Evolutionary conservation across 92 coral and sea anemone genomes (phyloP), one percentile per base, ranked within the genome.

Genomic region (Muricea muricata): DNA sequence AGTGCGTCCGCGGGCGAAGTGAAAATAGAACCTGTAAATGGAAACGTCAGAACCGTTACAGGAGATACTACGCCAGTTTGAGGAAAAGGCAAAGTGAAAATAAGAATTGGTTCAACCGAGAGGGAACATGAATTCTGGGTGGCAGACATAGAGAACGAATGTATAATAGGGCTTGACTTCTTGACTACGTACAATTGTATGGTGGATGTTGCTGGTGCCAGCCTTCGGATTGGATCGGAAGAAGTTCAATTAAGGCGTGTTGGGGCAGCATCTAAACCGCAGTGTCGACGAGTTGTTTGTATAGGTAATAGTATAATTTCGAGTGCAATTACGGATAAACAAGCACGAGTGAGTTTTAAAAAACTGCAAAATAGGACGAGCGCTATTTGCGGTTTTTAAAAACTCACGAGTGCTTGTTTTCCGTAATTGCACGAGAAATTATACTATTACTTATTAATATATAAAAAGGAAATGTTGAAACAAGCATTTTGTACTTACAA

Each of bases 91-190:
- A 68, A 68, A 34, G 56, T 85, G 30, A 42, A 31, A 65, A 48
- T 86, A 9, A 26, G 57, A 25, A 80, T 88, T 68, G 91, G 91
- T 32, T 82, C 75, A 25, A 82, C 83, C 24, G 23, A 55, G 23
- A 66, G 48, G 14, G 55, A 23, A 54, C 88, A 85, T 33, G 90
- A 74, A 42, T 35, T 50, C 14, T 70, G 86, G 86, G 77, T 85
- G 17, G 92, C 89, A 18, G 75, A 86, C 17, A 79, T 82, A 66
- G 29, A 85, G 11, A 66, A 76, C 33, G 80, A 75, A 40, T 85
- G 86, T 32, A 47, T 79, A 61, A 84, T 88, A 6, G 94, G 92
- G 7, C 61, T 83, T 1, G 90, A 91, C 65, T 75, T 91, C 68
- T 85, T 88, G 33, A 88, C 55, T 73, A 65, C 45, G 26, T 75